phyloP scores from a whole-genome alignment of 2,888 invertebrate species.

The Orchesella flavescens region DNA sequence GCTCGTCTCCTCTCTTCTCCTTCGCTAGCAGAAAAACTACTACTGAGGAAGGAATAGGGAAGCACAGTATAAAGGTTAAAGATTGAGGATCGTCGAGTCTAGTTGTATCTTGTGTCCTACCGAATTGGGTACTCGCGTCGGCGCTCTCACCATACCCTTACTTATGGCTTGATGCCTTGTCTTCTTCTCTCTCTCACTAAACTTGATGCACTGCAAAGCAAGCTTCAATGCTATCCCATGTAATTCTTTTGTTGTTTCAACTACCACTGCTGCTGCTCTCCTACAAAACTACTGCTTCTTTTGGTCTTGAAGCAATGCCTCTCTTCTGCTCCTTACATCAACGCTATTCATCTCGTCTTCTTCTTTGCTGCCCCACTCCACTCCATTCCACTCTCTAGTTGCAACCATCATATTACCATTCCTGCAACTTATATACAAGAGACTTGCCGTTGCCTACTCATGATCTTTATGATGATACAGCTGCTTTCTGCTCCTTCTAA shows the following conservation, averaged over 20 bases:
- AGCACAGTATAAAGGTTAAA: conserved; percentile 60
- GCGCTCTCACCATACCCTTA: conserved; percentile 64
- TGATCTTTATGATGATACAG: conserved; percentile 2
- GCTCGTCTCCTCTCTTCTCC: conserved; percentile 14
- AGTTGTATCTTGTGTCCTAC: conserved; percentile 54
- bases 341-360: not conserved
- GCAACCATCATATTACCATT: not conserved
- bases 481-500: not conserved
- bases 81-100: conserved; percentile 60
- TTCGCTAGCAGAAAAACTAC: conserved; percentile 38
- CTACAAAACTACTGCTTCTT: not conserved
- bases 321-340: conserved; percentile 6
- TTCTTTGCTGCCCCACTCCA: not conserved
- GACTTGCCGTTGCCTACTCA: not conserved
- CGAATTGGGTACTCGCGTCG: conserved; percentile 67
- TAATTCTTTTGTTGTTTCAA: conserved; percentile 50
- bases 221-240: conserved; percentile 27
- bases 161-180: conserved; percentile 36
- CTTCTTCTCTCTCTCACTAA: conserved; percentile 5
- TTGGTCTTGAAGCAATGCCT: not conserved
- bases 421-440: not conserved
- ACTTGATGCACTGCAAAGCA: conserved; percentile 6
- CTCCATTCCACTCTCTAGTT: not conserved
- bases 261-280: conserved; percentile 22
- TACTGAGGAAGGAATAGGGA: conserved; percentile 49